Evolutionary conservation across 2,888 invertebrate species (phyloP), one percentile per base, ranked within the genome.

Genomic region (Gandaritis pyraliata): DNA sequence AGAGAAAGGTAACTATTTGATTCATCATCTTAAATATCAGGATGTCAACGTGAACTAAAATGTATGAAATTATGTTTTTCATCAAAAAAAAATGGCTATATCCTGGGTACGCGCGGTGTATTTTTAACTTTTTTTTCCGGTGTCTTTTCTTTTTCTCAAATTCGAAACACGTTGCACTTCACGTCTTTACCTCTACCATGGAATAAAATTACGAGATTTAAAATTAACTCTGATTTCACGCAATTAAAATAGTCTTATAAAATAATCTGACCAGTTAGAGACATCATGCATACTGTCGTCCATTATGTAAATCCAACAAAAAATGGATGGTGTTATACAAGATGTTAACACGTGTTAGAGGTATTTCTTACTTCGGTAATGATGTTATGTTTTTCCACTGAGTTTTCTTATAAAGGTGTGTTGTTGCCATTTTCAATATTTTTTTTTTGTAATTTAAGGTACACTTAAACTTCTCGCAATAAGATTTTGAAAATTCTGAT

Each of bases 401-500:
- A 55, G 53, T 52, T 64, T 53, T 61, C 51, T 49, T 65, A 58
- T 55, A 29, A 29, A 51, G 41, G 39, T 59, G 58, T 58, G 62
- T 61, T 69, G 70, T 72, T 72, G 72, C 72, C 72, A 72, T 72
- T 72, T 64, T 60, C 48, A 54, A 15, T 56, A 50, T 53, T 54
- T 64, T 63, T 64, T 63, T 67, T 64, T 64, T 59, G 57, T 61
- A 59, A 49, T 58, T 48, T 63, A 60, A 58, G 52, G 36, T 60
- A 59, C 51, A 57, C 55, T 64, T 45, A 59, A 68, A 66, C 60
- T 15, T 65, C 58, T 66, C 65, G 57, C 66, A 66, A 61, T 71
- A 69, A 66, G 68, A 56, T 64, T 65, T 63, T 64, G 63, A 58
- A 60, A 66, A 69, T 69, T 66, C 71, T 69, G 73, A 72, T 74